Evolutionary conservation across 2,113 vertebrate genomes (phyloP).

Genomic region (Centropus bengalensis): DNA sequence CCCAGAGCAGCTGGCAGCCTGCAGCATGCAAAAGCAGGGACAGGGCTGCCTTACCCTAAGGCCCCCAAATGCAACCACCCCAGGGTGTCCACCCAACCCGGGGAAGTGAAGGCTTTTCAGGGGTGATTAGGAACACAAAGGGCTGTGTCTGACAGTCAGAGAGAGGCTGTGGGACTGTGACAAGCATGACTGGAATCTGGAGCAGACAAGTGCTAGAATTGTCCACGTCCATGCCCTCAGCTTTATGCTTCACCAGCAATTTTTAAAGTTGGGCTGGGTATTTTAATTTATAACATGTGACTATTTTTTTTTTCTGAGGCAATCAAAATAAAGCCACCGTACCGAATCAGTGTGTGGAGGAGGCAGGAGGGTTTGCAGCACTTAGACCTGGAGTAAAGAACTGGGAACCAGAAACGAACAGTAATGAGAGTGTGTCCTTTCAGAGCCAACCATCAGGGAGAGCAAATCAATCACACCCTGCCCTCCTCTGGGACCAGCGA

Average conservation of each 20-base stretch:
- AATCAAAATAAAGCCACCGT: neutral
- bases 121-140: slow-evolving; percentile 42
- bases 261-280: neutral
- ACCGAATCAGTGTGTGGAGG: fast-evolving
- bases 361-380: neutral
- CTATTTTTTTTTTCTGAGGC: neutral
- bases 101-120: neutral
- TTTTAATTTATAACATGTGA: neutral
- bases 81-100: neutral
- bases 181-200: slow-evolving; percentile 58
- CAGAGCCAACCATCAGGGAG: slow-evolving; percentile 46
- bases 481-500: slow-evolving; percentile 17
- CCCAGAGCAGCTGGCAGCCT: neutral
- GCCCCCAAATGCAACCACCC: neutral
- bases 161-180: neutral
- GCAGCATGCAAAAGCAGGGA: neutral
- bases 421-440: slow-evolving; percentile 29
- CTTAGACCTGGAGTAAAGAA: neutral
- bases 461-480: slow-evolving; percentile 48
- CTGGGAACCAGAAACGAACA: neutral
- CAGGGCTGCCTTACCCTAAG: neutral
- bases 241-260: neutral
- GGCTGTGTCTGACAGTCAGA: slow-evolving; percentile 9
- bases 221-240: neutral
- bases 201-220: neutral